A percentile compares a stretch with the other conserved stretches of the same genome.
phyloP scores from a whole-genome alignment of 1,140 invertebrate genomes.

The Aphaenogaster ashmeadi region DNA sequence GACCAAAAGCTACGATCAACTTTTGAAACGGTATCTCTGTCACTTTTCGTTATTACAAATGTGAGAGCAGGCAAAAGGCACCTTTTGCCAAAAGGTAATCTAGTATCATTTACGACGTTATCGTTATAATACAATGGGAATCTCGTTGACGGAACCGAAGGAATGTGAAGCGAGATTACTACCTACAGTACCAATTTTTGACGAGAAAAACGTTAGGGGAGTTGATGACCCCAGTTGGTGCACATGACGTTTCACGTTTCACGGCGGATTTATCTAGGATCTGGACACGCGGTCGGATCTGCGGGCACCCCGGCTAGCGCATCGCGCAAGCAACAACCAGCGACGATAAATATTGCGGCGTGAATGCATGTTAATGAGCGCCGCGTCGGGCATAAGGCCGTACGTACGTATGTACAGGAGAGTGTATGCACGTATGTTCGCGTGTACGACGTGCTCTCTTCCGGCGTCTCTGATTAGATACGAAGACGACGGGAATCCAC shows the following conservation, averaged over 20 bases:
- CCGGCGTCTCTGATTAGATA: conserved; percentile 81
- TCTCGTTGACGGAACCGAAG: not conserved
- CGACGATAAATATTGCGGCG: conserved; percentile 83
- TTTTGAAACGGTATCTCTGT: not conserved
- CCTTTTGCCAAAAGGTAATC: not conserved
- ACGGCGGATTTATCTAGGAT: conserved; percentile 77
- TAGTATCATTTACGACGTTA: not conserved
- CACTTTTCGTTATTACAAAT: not conserved
- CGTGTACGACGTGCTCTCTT: conserved; percentile 57
- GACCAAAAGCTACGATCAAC: not conserved
- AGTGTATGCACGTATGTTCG: conserved; percentile 37
- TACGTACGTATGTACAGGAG: conserved; percentile 36
- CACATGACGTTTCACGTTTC: conserved; percentile 66
- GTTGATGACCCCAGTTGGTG: conserved; percentile 27
- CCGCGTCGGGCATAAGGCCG: conserved; percentile 42
- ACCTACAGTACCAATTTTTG: not conserved
- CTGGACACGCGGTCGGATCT: conserved; percentile 78
- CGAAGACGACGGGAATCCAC: conserved; percentile 70
- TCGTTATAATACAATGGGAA: not conserved
- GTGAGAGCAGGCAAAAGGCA: not conserved
- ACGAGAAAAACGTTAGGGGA: not conserved
- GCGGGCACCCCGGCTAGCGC: conserved; percentile 58
- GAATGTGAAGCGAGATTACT: not conserved
- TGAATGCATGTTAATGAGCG: conserved; percentile 86
- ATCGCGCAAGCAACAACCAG: conserved; percentile 64